Conservation (phyloP, 2,113 vertebrate species). For the Grantiella picta region DNA sequence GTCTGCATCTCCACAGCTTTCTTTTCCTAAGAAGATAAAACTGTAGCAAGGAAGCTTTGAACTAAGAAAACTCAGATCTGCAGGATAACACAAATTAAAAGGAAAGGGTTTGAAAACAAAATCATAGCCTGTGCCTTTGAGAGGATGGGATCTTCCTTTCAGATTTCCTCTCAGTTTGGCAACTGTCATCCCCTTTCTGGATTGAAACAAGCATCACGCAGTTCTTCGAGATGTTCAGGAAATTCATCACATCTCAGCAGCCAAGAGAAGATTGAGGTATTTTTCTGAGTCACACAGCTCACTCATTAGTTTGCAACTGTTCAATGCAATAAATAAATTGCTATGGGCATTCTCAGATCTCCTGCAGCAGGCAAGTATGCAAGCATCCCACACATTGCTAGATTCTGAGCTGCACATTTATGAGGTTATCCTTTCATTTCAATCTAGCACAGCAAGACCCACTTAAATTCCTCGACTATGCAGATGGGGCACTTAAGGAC, state of each 20-base stretch:
- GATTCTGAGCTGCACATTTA: background rate
- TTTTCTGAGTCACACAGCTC: background rate
- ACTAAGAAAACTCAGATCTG: background rate
- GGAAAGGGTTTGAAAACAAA: background rate
- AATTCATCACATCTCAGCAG: background rate
- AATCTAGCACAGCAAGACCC: background rate
- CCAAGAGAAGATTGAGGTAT: background rate
- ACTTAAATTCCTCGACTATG: background rate
- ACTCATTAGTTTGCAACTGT: background rate
- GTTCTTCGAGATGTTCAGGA: background rate
- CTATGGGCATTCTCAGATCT: background rate
- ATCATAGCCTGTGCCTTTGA: background rate
- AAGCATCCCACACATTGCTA: background rate
- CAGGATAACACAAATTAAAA: background rate
- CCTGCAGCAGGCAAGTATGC: background rate
- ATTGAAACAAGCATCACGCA: background rate
- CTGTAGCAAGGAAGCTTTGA: background rate
- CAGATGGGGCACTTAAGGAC: background rate
- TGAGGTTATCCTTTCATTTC: background rate
- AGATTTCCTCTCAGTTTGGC: background rate
- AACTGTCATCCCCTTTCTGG: background rate
- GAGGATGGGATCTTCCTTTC: background rate
- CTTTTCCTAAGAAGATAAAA: background rate
- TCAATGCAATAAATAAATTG: background rate
- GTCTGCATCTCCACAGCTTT: background rate